phyloP scores from a whole-genome alignment of 2,888 invertebrate genomes.

The Mystacides longicornis region DNA sequence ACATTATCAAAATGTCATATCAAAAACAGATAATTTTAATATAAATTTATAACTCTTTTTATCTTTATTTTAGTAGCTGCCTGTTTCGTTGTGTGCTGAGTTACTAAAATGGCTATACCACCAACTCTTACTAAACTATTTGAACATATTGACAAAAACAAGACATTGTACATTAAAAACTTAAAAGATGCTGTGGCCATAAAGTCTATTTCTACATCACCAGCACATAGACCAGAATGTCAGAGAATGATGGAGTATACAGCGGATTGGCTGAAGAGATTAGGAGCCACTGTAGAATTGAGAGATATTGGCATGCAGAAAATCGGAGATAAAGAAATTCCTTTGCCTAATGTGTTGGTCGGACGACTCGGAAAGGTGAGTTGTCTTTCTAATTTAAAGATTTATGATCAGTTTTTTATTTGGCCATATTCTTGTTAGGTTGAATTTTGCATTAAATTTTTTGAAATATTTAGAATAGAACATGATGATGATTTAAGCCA shows the following conservation, averaged over 20 bases:
- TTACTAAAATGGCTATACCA: conserved; percentile 35
- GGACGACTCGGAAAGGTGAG: conserved; percentile 66
- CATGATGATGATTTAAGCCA: too few species aligned
- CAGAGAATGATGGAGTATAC: conserved; percentile 83
- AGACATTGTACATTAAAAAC: conserved; percentile 65
- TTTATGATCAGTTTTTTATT: conserved; percentile 1
- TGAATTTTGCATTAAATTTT: too few species aligned
- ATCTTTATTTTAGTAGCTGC: not conserved
- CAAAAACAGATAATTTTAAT: not conserved
- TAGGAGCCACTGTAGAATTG: conserved; percentile 66
- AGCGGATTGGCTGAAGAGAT: conserved; percentile 55
- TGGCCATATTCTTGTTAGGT: too few species aligned
- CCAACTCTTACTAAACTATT: conserved; percentile 39
- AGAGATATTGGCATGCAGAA: conserved; percentile 70
- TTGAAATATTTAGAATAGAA: too few species aligned
- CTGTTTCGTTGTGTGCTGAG: not conserved
- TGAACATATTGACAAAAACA: conserved; percentile 74
- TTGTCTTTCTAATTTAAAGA: too few species aligned
- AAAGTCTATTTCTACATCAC: conserved; percentile 90
- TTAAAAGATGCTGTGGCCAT: conserved; percentile 85
- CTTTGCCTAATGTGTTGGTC: conserved; percentile 79
- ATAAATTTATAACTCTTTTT: not conserved
- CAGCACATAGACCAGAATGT: conserved; percentile 72
- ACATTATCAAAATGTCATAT: too few species aligned
- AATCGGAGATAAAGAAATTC: conserved; percentile 64